Conservation (phyloP, 1,140 invertebrate species). For the Dendroctonus valens region DNA sequence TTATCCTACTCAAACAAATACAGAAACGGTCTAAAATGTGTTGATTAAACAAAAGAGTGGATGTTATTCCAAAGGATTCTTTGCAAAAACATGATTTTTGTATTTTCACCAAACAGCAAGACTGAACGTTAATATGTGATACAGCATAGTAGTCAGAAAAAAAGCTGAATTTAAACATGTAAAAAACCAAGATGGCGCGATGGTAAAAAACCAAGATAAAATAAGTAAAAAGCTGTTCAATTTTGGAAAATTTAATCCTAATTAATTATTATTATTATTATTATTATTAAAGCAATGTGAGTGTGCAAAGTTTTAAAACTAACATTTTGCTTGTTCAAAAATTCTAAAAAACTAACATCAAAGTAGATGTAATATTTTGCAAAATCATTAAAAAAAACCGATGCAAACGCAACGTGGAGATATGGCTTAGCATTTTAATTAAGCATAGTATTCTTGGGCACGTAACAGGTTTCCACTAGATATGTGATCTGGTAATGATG, state of each 20-base stretch:
- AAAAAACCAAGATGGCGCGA: neutral
- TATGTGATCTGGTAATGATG: constrained; percentile 29
- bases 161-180: neutral
- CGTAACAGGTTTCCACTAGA: constrained; percentile 22
- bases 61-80: too few relatives aligned
- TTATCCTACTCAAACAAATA: too few relatives aligned
- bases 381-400: constrained; percentile 17
- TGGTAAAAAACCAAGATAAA: neutral
- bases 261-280: too few relatives aligned
- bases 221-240: neutral
- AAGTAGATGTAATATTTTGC: constrained; percentile 15
- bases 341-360: neutral
- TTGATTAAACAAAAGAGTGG: too few relatives aligned
- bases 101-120: neutral
- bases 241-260: neutral
- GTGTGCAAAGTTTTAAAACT: too few relatives aligned
- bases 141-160: neutral
- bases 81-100: too few relatives aligned
- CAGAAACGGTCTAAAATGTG: too few relatives aligned
- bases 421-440: constrained; percentile 29
- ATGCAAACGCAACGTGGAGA: constrained; percentile 24
- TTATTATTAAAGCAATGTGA: too few relatives aligned
- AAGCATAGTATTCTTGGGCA: constrained; percentile 10
- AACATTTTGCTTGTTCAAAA: too few relatives aligned
- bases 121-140: too few relatives aligned